Evolutionary conservation across 2,888 invertebrate species (phyloP), one percentile per base, ranked within the genome.

Genomic region (Pollenia labialis): DNA sequence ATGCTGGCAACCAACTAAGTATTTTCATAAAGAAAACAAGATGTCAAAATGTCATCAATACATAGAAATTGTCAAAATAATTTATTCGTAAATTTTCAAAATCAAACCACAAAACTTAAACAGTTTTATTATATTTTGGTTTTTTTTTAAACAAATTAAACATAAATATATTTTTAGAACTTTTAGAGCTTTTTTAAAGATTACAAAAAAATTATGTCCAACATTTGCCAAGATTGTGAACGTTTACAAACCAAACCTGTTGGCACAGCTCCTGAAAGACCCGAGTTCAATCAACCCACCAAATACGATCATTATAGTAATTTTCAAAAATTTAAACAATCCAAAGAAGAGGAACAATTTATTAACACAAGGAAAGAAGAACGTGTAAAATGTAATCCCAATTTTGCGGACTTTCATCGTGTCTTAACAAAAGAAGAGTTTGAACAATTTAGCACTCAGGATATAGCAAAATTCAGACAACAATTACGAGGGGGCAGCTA

Each of bases 1-100:
- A 92, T 90, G 66, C 89, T 90, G 11, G 90, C 89, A n/a, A 92
- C 89, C 42, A 93, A 88, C 89, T 91, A 6, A 32, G 81, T 68
- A 44, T 9, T 52, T 16, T 1, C 8, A 40, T 12, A 1, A 42
- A 23, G n/a, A 71, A 58, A 66, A 23, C 11, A 12, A 46, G 46
- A 54, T 2, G 32, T 32, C 88, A 50, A 32, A 12, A 58, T 9
- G 14, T 16, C 14, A 18, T 1, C 1, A 52, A 64, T 14, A 32
- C 6, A 32, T 32, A 32, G 32, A 32, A 32, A 32, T 32, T 32
- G 32, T 32, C 32, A 32, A 32, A 32, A 32, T 32, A 4, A 32
- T 32, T 32, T 32, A 32, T 32, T 32, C 4, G 32, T 32, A 6
- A 32, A 32, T 58, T 54, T 56, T 56, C 23, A n/a, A 16, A 10